These are phyloP conservation scores for Philereme vetulata DNA, from an alignment of 2,888 invertebrate genomes.

Conservation along the genomic window DNA sequence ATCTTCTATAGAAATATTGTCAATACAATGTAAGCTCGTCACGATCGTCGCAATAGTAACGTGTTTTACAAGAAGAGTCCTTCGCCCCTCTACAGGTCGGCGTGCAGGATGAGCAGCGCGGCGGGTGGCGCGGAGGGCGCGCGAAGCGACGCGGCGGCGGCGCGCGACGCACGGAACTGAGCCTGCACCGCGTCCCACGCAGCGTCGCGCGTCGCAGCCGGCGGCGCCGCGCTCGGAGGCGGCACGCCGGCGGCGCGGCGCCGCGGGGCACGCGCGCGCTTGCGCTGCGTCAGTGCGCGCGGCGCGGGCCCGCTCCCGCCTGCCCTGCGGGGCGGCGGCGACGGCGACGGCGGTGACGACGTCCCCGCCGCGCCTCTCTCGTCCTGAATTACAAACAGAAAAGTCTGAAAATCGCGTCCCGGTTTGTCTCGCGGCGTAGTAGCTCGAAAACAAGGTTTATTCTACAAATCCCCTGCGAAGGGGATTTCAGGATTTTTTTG, in stretches of 20 bases:
- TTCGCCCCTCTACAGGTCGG: slow-evolving; percentile 51
- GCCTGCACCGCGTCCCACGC: slow-evolving; percentile 73
- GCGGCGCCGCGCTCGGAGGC: slow-evolving; percentile 9
- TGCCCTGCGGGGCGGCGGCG: slow-evolving; percentile 24
- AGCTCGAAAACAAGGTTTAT: too few relatives aligned
- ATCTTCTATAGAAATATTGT: background rate
- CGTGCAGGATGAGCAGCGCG: slow-evolving; percentile 67
- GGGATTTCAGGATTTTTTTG: too few relatives aligned
- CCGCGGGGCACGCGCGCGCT: slow-evolving; percentile 23
- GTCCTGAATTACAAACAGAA: slow-evolving; percentile 42
- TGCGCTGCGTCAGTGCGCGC: slow-evolving; percentile 1
- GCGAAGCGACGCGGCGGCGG: slow-evolving; percentile 39
- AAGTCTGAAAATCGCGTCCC: background rate
- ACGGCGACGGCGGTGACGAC: slow-evolving; percentile 29
- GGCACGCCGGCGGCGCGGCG: slow-evolving; percentile 23
- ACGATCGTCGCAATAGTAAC: background rate
- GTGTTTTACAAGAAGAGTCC: background rate
- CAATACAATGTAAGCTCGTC: background rate
- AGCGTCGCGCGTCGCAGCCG: slow-evolving; percentile 46
- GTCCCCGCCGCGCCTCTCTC: slow-evolving; percentile 38
- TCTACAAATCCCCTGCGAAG: too few relatives aligned
- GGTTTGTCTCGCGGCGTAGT: too few relatives aligned
- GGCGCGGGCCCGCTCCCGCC: slow-evolving; percentile 8
- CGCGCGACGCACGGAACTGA: slow-evolving; percentile 57
- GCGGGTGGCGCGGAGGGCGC: slow-evolving; percentile 50